These are phyloP conservation scores for Agrilus mali DNA, from an alignment of 2,888 invertebrate species.

Conservation along the genomic window DNA sequence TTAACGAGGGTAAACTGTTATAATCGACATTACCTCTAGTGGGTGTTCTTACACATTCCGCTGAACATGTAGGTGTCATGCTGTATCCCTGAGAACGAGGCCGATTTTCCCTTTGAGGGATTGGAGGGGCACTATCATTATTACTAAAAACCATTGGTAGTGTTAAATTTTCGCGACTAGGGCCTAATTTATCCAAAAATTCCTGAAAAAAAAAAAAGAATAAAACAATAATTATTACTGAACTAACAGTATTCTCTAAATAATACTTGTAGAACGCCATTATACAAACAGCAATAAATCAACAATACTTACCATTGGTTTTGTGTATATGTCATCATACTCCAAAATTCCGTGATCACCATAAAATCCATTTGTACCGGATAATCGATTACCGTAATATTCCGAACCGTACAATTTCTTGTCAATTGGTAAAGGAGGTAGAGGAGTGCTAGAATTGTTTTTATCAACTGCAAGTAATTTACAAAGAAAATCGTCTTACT, in stretches of 20 bases:
- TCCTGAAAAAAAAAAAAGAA: constrained; percentile 10
- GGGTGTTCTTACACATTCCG: constrained; percentile 30
- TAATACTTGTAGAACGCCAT: constrained; percentile 1
- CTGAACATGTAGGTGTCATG: constrained; percentile 26
- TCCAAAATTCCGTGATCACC: constrained; percentile 34
- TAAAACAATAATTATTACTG: neutral
- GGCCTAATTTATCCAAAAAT: constrained; percentile 13
- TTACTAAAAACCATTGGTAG: constrained; percentile 27
- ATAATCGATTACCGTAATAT: constrained; percentile 29
- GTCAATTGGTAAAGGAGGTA: constrained; percentile 66
- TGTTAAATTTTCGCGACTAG: constrained; percentile 31
- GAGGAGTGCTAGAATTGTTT: constrained; percentile 50
- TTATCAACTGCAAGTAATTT: neutral
- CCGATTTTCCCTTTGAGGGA: constrained; percentile 44
- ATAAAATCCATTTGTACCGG: constrained; percentile 37
- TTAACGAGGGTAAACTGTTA: constrained; percentile 34
- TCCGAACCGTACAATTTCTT: constrained; percentile 35
- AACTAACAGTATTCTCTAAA: neutral
- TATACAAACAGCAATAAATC: constrained; percentile 4
- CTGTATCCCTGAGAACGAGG: constrained; percentile 47
- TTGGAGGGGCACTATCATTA: constrained; percentile 40
- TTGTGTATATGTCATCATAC: constrained; percentile 56
- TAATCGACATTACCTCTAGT: constrained; percentile 33
- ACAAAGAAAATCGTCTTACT: constrained; percentile 40
- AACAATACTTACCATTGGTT: constrained; percentile 43